Evolutionary conservation across 37 sponge, comb jelly and placozoan genomes (phyloP), one percentile per base, ranked within the genome.

Genomic region (Mnemiopsis leidyi): DNA sequence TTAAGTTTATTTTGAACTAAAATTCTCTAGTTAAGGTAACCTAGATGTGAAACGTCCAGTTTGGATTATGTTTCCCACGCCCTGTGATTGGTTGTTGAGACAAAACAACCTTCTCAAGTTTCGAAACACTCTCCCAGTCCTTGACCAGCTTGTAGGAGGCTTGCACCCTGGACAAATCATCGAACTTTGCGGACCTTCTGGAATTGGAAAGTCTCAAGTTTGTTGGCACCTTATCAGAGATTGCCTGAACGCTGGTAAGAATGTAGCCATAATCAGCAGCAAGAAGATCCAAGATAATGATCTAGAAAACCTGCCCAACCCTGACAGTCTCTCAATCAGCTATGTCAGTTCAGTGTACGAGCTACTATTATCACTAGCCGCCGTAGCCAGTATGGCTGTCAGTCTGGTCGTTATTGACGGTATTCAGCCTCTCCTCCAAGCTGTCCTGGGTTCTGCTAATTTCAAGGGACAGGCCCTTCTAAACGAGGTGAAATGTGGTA

Each of bases 101-200:
- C 79, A 77, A 32, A 77, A 77, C 79, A 77, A 77, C 30, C 0
- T 1, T 18, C 90, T 85, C 61, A 3, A n/a, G 5, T 85, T 85
- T 61, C 21, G 26, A 21, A 85, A 38, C 48, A 32, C 90, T 1
- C 48, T 85, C 16, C 90, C 90, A 0, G 90, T 85, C 61, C 61
- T 85, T 25, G 90, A 85, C 48, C 36, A 40, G 30, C 61, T 85
- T 28, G 33, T 35, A 9, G 90, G 90, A 39, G 90, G 90, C 3
- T 13, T 85, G 9, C 90, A 40, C 25, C 90, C 90, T 61, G 90
- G 90, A 23, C 33, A 85, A 85, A 38, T 85, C 23, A 85, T 85
- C 23, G 90, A 85, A 26, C 36, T 85, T 5, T 85, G 90, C 30
- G 90, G 90, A 2, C 90, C 90, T 61, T 40, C 61, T n/a, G 61